A percentile compares a stretch with the other conserved stretches of the same genome.
These are phyloP conservation scores for Phortica magna DNA, from an alignment of 2,888 invertebrate species.

Conservation along the genomic window DNA sequence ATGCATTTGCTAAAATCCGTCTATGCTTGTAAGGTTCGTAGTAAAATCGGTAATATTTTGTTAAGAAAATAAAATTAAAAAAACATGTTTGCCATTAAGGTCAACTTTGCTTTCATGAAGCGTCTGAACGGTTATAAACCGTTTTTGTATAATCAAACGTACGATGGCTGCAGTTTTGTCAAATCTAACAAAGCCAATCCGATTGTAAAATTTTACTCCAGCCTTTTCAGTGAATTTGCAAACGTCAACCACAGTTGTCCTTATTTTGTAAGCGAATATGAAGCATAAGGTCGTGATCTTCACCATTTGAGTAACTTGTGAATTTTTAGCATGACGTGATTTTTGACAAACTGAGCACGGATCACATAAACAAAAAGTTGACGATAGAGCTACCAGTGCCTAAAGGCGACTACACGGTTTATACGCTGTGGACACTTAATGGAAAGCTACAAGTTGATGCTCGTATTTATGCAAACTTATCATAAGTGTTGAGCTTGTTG, in stretches of 20 bases:
- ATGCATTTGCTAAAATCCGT: not conserved
- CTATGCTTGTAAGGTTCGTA: conserved; percentile 28
- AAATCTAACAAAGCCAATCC: not conserved
- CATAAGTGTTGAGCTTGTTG: too few relatives aligned
- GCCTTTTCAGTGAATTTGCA: conserved; percentile 8
- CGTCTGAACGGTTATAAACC: conserved; percentile 49
- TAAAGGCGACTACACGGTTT: conserved; percentile 42
- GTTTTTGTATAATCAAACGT: not conserved
- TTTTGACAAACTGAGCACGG: conserved; percentile 33
- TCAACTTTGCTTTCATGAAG: conserved; percentile 37
- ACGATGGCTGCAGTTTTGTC: conserved; percentile 47
- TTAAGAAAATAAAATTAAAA: not conserved
- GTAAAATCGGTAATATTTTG: too few relatives aligned
- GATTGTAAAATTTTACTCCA: conserved; percentile 33
- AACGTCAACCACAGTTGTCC: conserved; percentile 54
- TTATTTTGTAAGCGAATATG: not conserved
- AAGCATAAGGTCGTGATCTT: too few relatives aligned
- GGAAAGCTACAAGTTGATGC: not conserved
- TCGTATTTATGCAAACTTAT: too few relatives aligned
- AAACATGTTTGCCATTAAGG: conserved; percentile 5
- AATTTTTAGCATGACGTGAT: conserved; percentile 28
- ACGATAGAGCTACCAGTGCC: conserved; percentile 12
- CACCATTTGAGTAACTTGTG: too few relatives aligned
- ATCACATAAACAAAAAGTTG: conserved; percentile 31
- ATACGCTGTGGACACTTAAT: conserved; percentile 25